These are phyloP conservation scores for Plusia festucae DNA, from an alignment of 2,888 invertebrate genomes.

Conservation along the genomic window DNA sequence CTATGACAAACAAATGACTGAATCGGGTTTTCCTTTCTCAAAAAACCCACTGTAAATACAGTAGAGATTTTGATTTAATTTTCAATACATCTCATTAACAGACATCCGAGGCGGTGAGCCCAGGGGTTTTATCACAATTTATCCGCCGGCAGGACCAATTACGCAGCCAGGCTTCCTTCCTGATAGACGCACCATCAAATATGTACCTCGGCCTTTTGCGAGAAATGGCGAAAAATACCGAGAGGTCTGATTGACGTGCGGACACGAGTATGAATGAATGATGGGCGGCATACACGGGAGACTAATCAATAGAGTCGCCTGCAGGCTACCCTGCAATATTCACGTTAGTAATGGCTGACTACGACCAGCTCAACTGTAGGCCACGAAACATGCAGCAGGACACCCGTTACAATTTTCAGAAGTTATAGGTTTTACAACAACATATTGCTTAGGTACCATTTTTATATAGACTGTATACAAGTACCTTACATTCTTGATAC, in stretches of 20 bases:
- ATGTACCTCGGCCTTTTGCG: slow-evolving; percentile 73
- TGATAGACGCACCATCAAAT: slow-evolving; percentile 79
- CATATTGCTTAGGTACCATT: neutral
- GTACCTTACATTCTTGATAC: neutral
- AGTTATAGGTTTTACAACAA: neutral
- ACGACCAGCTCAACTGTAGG: slow-evolving; percentile 58
- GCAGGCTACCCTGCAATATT: slow-evolving; percentile 70
- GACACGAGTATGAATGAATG: slow-evolving; percentile 80
- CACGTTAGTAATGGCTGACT: slow-evolving; percentile 71
- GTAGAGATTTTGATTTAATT: slow-evolving; percentile 22
- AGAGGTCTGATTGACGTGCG: slow-evolving; percentile 72
- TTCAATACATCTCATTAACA: slow-evolving; percentile 69
- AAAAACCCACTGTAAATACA: slow-evolving; percentile 7
- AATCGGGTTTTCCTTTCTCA: neutral
- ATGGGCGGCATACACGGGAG: slow-evolving; percentile 69
- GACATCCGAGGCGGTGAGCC: slow-evolving; percentile 61
- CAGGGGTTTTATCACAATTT: slow-evolving; percentile 67
- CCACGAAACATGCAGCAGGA: slow-evolving; percentile 25
- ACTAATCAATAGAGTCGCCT: slow-evolving; percentile 73
- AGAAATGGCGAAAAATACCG: slow-evolving; percentile 70
- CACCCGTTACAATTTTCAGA: slow-evolving; percentile 30
- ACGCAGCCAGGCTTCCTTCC: slow-evolving; percentile 79
- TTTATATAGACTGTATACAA: neutral
- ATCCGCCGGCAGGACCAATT: slow-evolving; percentile 77
- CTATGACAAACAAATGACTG: slow-evolving; percentile 17